Evolutionary conservation across 2,888 invertebrate species (phyloP).

Genomic region (Noctua janthe): DNA sequence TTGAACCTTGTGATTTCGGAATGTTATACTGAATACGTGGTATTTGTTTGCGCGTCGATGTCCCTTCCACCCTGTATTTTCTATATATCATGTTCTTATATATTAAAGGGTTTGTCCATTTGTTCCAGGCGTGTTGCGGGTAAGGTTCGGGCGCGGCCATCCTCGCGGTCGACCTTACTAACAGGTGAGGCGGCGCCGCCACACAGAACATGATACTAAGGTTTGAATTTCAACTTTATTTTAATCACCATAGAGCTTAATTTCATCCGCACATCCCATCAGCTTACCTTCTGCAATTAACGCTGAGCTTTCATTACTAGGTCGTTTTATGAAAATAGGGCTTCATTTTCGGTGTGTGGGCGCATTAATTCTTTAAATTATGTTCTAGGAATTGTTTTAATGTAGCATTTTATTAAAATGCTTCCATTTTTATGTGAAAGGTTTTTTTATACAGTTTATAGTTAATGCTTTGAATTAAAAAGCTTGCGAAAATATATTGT

Average conservation of each 20-base stretch:
- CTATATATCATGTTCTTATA: constrained; percentile 6
- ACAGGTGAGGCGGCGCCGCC: constrained; percentile 90
- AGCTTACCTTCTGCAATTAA: constrained; percentile 69
- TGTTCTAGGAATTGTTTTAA: constrained; percentile 66
- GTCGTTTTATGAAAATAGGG: constrained; percentile 71
- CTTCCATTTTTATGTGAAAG: constrained; percentile 45
- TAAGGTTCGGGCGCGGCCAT: constrained; percentile 87
- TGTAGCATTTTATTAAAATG: constrained; percentile 63
- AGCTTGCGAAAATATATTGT: constrained; percentile 23
- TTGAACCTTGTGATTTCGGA: background rate
- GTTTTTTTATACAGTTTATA: constrained; percentile 30
- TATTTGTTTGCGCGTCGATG: background rate
- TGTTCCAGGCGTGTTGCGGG: constrained; percentile 84
- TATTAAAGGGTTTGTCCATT: constrained; percentile 65
- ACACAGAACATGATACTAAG: constrained; percentile 90
- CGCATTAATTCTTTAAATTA: constrained; percentile 68
- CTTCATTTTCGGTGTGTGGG: constrained; percentile 71
- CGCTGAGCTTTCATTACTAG: constrained; percentile 73
- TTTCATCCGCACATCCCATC: constrained; percentile 52
- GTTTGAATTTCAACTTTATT: constrained; percentile 87
- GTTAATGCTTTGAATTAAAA: constrained; percentile 44
- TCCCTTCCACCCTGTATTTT: background rate
- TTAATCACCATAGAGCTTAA: constrained; percentile 55
- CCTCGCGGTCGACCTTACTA: constrained; percentile 89
- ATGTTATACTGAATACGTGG: no score